Conservation (phyloP, 2,797 vertebrate species). For the Tauraco hartlaubi region DNA sequence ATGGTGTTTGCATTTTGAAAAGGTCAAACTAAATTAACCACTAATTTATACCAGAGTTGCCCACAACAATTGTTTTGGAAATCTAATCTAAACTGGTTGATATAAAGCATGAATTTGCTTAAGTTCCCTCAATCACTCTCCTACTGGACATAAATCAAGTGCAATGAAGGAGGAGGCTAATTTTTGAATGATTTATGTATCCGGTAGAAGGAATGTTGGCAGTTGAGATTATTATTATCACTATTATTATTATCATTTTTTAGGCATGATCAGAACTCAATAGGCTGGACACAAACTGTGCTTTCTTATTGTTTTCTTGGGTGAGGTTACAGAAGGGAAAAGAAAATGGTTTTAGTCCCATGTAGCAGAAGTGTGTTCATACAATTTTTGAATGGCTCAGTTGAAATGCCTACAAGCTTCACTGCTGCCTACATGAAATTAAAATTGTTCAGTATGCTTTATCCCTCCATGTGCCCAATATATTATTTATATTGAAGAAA, state of each 20-base stretch:
- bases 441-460: background rate
- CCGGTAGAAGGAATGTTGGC: background rate
- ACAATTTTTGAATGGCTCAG: background rate
- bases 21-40: constrained; percentile 22
- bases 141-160: background rate
- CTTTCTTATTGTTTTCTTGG: background rate
- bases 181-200: background rate
- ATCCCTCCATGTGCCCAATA: background rate
- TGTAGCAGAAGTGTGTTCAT: background rate
- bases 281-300: background rate
- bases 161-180: background rate
- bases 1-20: background rate
- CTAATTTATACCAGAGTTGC: background rate
- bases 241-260: background rate
- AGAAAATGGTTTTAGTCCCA: background rate
- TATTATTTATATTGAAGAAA: background rate
- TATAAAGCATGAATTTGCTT: background rate
- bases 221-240: background rate
- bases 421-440: background rate
- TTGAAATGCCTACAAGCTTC: background rate
- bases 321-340: background rate
- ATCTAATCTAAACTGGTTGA: background rate
- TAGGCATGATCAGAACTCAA: background rate
- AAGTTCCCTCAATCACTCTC: background rate
- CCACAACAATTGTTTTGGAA: background rate